Conservation (phyloP, 92 coral and sea anemone species). For the Phenganax stokvisi region DNA sequence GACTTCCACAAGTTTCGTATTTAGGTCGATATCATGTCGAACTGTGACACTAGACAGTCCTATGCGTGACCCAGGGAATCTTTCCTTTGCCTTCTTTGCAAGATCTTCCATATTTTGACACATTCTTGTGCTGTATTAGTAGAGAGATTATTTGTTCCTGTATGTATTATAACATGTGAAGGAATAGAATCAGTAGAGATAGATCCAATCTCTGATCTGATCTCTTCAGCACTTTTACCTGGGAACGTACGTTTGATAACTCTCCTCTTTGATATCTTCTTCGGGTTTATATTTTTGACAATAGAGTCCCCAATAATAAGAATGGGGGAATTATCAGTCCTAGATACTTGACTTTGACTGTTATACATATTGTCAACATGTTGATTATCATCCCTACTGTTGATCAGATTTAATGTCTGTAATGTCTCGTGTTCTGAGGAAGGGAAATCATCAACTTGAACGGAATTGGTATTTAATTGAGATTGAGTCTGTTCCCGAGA, state of each 20-base stretch:
- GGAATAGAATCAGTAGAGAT: no score
- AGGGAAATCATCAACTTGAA: neutral
- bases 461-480: neutral
- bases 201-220: no score
- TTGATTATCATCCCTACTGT: no score
- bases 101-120: conserved; percentile 22
- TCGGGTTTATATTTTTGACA: neutral
- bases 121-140: no score
- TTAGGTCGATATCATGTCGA: conserved; percentile 38
- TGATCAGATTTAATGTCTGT: neutral
- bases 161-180: no score
- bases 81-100: conserved; percentile 11
- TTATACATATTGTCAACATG: no score
- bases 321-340: no score
- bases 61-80: conserved; percentile 44
- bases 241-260: no score
- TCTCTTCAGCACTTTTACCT: no score
- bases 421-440: neutral
- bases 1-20: conserved; percentile 15
- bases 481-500: neutral
- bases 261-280: conserved; percentile 43
- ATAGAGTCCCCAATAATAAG: no score
- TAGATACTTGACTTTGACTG: no score
- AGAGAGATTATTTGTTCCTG: no score
- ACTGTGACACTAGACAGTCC: conserved; percentile 47